Base-by-base conservation (phyloP, 92 coral and sea anemone species). In the Porites cylindrica region DNA sequence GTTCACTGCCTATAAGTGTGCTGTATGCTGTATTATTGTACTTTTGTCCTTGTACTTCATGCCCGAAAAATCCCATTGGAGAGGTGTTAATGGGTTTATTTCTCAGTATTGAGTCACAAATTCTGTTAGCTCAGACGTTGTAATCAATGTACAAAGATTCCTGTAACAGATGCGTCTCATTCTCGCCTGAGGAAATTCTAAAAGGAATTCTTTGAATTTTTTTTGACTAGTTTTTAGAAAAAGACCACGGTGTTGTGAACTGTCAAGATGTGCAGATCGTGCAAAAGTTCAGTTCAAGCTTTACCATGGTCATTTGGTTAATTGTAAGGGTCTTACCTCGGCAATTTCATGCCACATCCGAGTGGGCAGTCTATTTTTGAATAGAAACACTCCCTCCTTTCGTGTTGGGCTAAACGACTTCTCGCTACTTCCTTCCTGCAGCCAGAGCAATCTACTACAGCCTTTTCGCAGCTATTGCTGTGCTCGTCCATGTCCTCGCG, bases 291-390 rank as follows among this genome's bases (percentile, higher is more conserved):
- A 32, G 43, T 32, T 32, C 5, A 32, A 2, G 43, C 2, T 32
- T 32, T 32, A 32, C 43, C 43, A 32, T 32, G 43, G 43, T 32
- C 5, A 32, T 32, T 32, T 32, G 5, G 43, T 32, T 32, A 2
- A 32, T 32, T 32, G 43, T 32, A 32, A 32, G 43, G 43, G 43
- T 32, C 43, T 32, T 32, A 32, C 43, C 82, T 77, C 7, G 70
- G 82, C 60, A 61, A 13, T 58, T 24, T 77, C 16, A 21, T 56
- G 24, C 70, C 56, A 16, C 82, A 77, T 58, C 82, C 82, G 47
- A 77, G 68, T 16, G 68, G 71, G 70, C 82, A 77, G 76, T 71
- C 76, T 71, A 71, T 71, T 71, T 71, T 71, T 19, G 70, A 77
- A 38, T 59, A 24, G 82, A 52, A 77, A 71, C 76, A 71, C 54